Base-by-base conservation (phyloP, 2,888 invertebrate species). In the Caenorhabditis macrosperma region DNA sequence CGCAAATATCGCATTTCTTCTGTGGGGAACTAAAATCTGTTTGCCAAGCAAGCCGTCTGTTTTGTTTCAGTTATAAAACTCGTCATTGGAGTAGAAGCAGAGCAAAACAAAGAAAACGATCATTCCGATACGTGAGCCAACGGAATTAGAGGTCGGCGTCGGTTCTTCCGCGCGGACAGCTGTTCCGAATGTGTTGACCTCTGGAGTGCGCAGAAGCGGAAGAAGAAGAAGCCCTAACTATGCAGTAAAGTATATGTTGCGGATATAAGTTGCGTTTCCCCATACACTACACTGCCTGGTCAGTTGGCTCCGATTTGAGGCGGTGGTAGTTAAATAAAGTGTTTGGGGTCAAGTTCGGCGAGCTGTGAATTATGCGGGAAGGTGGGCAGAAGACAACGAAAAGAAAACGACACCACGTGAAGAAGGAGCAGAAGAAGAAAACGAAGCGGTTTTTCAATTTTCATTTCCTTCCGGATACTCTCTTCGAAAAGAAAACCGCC, bases 171-270 rank as follows among this genome's bases (percentile, higher is more conserved):
- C 64, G 64, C 54, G 50, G 69, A 61, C 78, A 78, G 78, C 78
- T 78, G 78, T 72, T 66, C 69, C 38, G 4, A 66, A 59, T 50
- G 69, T 66, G 64, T 71, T 78, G 78, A 78, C 78, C 78, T 78
- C 78, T 50, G 50, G 61, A 63, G 64, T 64, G 69, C 77, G 77
- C 63, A 77, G 71, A 72, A 78, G 78, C 72, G 78, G 72, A 72
- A 78, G 66, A 78, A 69, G 69, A 77, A 66, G 78, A 64, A 61
- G 60, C 72, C 60, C 67, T 78, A 72, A 78, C 78, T 63, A 78
- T 72, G 78, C 67, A 67, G 78, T 78, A 78, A 78, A 78, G 78
- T 78, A 78, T 78, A 63, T 78, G 78, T 72, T 78, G 72, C 67
- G 78, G 64, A 63, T 68, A 76, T 76, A 76, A 76, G 68, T 77